Base-by-base conservation (phyloP, 1,140 invertebrate species). In the Formica selysi region DNA sequence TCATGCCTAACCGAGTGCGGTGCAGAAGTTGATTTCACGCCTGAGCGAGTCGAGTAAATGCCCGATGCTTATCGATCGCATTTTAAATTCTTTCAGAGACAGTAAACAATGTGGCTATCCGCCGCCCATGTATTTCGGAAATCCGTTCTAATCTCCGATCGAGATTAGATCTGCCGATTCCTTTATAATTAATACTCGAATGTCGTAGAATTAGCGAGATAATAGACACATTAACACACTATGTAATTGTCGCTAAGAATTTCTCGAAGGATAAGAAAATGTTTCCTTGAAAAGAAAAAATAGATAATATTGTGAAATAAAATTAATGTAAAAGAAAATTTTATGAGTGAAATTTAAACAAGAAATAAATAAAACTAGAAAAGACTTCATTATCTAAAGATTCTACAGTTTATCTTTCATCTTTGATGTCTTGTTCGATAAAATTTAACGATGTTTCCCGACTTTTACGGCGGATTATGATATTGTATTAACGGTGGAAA, bases 1-100 rank as follows among this genome's bases (percentile, higher is more conserved):
- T 62, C 38, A 44, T 61, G 79, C 51, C 51, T 32, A 81, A 32
- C 54, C 38, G 79, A 80, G 65, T 71, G 78, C 78, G 54, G 54
- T 83, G 68, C 79, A 83, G 68, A 74, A 83, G 79, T 83, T 83
- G 79, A 83, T 83, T 83, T 83, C 79, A 83, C 54, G 79, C 68
- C 79, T 16, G 79, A 83, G 26, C 54, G 79, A 83, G 68, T 41
- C 79, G 26, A 38, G 41, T 83, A 83, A 83, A 61, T 26, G 68
- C 38, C 68, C 68, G 68, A 74, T 83, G 38, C 38, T 83, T 83
- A 83, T 83, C 79, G 68, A 61, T 73, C 26, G 54, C 38, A 44
- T 62, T 74, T 80, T 61, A 74, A 83, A 83, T 74, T 74, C 54
- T n/a, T 61, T 44, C 68, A 29, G n/a, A 61, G n/a, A 62, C 54